Conservation (phyloP, 64 coral and sea anemone species). For the Stichodactyla mertensii region DNA sequence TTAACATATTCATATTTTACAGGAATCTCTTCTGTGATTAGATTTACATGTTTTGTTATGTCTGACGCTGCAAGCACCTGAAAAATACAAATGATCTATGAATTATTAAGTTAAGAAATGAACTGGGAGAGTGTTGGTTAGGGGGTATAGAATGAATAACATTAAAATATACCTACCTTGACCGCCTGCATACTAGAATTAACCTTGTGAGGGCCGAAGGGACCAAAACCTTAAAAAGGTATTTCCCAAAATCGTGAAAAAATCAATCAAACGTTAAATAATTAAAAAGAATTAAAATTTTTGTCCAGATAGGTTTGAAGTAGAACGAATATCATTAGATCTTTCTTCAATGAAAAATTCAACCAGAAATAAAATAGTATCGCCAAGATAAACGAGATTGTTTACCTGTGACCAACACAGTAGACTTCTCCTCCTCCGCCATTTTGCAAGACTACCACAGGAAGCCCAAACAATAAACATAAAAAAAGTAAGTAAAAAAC, state of each 20-base stretch:
- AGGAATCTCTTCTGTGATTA: conserved; percentile 64
- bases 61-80: conserved; percentile 47
- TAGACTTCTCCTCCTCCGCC: conserved; percentile 22
- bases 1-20: conserved; percentile 51
- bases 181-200: conserved; percentile 90
- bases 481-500: neutral
- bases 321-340: neutral
- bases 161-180: conserved; percentile 39
- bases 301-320: neutral
- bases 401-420: conserved; percentile 78
- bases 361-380: neutral
- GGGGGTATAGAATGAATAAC: neutral
- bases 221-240: conserved; percentile 75
- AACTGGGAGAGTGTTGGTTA: too few species aligned
- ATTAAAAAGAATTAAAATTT: too few species aligned
- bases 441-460: conserved; percentile 18
- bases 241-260: neutral
- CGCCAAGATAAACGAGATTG: neutral
- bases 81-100: neutral
- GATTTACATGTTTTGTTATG: conserved; percentile 43
- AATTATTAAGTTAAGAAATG: neutral
- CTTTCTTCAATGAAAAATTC: neutral
- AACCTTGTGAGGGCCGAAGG: conserved; percentile 70
- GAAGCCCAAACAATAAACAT: neutral
- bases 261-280: too few species aligned